Base-by-base conservation (phyloP, 2,113 vertebrate genomes). In the Chaetura pelagica region DNA sequence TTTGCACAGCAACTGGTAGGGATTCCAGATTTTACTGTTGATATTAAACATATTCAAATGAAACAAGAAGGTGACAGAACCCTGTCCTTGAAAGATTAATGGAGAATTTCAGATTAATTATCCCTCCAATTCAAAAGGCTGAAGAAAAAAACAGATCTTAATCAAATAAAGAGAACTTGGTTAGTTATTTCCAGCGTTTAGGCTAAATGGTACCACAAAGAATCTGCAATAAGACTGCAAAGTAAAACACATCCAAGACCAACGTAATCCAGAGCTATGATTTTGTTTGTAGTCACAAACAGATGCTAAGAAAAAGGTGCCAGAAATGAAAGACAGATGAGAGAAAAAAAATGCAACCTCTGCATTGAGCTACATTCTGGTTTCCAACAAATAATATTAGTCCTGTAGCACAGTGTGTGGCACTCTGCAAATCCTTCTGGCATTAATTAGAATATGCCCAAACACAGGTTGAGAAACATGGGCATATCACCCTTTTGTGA, bases 21-120 rank as follows among this genome's bases (percentile, higher is more conserved):
- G 80, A 95, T 93, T 96, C 67, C 62, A 91, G 58, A 76, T 82
- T 84, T 84, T 85, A 90, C 55, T 84, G 42, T 74, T 74, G 46
- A 55, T 86, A 89, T 96, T 92, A 94, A 92, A 91, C 14, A 57
- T 44, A 91, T 85, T 93, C 42, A 34, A 82, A 23, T 55, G 69
- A 92, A 96, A 87, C 49, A 80, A 85, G 76, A 84, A 90, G 71
- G 67, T 96, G 88, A 89, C 67, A 93, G 59, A 92, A 78, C 38
- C 49, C 15, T 89, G 67, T 87, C 86, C 90, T 91, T 90, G 77
- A 89, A 48, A 55, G 55, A 94, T 93, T 95, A 96, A 87, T 95
- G 55, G 59, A 71, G 89, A 92, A 80, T 92, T 93, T 94, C 83
- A 83, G 77, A 89, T 84, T 85, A 92, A 88, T 91, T 87, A 82